phyloP scores from a whole-genome alignment of 2,888 invertebrate species.

The Drosophila conformis region DNA sequence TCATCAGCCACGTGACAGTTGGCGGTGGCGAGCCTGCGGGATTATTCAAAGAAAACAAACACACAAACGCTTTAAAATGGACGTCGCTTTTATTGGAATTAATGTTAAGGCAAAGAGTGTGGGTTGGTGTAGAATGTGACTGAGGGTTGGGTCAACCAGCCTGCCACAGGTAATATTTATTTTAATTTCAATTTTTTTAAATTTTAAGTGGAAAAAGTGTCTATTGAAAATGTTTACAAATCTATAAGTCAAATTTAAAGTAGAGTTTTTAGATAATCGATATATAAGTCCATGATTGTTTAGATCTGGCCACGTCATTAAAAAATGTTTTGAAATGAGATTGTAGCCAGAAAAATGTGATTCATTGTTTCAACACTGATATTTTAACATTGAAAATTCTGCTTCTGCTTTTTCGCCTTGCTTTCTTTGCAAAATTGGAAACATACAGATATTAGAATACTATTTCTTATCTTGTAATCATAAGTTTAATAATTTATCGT shows the following conservation, averaged over 20 bases:
- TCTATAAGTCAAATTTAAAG: neutral
- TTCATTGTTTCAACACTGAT: no score
- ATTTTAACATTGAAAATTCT: neutral
- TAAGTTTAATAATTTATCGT: neutral
- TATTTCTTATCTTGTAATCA: neutral
- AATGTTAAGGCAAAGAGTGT: neutral
- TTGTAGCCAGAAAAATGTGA: neutral
- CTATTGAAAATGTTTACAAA: neutral
- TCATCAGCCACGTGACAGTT: slow-evolving; percentile 91
- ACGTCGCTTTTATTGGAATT: neutral
- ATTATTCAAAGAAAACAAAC: neutral
- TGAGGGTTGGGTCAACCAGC: neutral
- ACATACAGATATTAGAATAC: neutral
- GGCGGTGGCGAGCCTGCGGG: slow-evolving; percentile 90
- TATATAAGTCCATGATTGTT: neutral
- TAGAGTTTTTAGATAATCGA: neutral
- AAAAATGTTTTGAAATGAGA: neutral
- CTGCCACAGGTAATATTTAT: no score
- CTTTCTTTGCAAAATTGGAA: neutral
- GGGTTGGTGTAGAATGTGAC: no score
- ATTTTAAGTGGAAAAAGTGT: neutral
- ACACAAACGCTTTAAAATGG: slow-evolving; percentile 24
- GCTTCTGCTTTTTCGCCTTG: no score
- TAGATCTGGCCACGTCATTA: neutral
- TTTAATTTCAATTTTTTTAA: neutral